These are phyloP conservation scores for Protaetia brevitarsis DNA, from an alignment of 1,140 invertebrate species.

Conservation along the genomic window DNA sequence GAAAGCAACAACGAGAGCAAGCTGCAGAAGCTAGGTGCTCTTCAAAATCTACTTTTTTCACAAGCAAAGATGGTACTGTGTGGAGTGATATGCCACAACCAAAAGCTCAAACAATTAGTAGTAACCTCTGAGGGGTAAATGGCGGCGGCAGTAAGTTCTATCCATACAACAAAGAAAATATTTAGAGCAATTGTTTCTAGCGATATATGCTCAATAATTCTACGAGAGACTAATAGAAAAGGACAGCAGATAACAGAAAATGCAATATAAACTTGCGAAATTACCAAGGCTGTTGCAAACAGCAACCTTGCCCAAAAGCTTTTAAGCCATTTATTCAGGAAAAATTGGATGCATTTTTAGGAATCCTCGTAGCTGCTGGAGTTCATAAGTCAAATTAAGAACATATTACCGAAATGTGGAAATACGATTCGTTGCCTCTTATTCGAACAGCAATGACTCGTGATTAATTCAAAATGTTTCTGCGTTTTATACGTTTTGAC, in stretches of 20 bases:
- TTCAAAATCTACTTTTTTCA: neutral
- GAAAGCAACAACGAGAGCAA: neutral
- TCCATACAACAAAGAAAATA: too few species aligned
- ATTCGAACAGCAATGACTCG: neutral
- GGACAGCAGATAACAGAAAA: constrained; percentile 9
- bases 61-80: neutral
- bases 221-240: constrained; percentile 3
- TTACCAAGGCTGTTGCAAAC: too few species aligned
- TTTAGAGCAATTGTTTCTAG: too few species aligned
- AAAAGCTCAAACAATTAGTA: too few species aligned
- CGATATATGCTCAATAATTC: constrained; percentile 5
- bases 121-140: too few species aligned
- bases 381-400: constrained; percentile 5
- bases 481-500: too few species aligned
- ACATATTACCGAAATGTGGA: neutral
- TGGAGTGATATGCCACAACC: neutral
- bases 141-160: neutral
- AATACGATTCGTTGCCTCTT: neutral
- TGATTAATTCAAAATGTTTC: too few species aligned
- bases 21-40: neutral
- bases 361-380: neutral
- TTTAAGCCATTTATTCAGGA: constrained; percentile 8
- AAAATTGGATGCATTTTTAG: constrained; percentile 9
- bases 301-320: neutral
- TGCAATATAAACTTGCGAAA: neutral